Evolutionary conservation across 2,888 invertebrate species (phyloP).

Genomic region (Epirrhoe tristata): DNA sequence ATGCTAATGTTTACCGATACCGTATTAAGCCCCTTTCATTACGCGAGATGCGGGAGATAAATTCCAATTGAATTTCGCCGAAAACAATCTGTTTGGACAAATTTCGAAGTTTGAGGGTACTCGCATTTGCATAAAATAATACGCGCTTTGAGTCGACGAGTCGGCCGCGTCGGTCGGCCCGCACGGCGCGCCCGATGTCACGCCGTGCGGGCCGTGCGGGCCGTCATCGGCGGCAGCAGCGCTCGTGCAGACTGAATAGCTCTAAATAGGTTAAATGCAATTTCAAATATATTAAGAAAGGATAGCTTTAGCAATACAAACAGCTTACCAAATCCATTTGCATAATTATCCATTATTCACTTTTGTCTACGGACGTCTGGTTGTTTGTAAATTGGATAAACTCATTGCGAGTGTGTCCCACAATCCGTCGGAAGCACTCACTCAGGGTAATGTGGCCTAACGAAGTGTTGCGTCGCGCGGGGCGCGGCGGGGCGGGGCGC

Average conservation of each 20-base stretch:
- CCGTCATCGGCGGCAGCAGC: background rate
- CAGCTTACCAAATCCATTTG: background rate
- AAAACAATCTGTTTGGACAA: slow-evolving; percentile 76
- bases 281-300: background rate
- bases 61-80: slow-evolving; percentile 69
- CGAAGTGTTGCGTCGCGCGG: slow-evolving; percentile 10
- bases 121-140: slow-evolving; percentile 70
- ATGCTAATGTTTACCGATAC: slow-evolving; percentile 73
- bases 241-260: background rate
- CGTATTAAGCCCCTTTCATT: slow-evolving; percentile 69
- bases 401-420: slow-evolving; percentile 4
- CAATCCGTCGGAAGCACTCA: slow-evolving; percentile 6
- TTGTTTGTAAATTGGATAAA: slow-evolving; percentile 19
- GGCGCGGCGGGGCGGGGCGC: background rate
- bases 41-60: slow-evolving; percentile 57
- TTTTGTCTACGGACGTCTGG: background rate
- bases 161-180: too few species aligned
- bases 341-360: slow-evolving; percentile 12
- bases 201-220: slow-evolving; percentile 5
- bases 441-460: slow-evolving; percentile 11
- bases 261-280: background rate
- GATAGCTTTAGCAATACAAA: background rate
- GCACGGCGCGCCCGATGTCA: slow-evolving; percentile 14
- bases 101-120: slow-evolving; percentile 61
- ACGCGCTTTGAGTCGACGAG: slow-evolving; percentile 39